Evolutionary conservation across 2,888 invertebrate genomes (phyloP).

Genomic region (Ditylenchus weischeri): DNA sequence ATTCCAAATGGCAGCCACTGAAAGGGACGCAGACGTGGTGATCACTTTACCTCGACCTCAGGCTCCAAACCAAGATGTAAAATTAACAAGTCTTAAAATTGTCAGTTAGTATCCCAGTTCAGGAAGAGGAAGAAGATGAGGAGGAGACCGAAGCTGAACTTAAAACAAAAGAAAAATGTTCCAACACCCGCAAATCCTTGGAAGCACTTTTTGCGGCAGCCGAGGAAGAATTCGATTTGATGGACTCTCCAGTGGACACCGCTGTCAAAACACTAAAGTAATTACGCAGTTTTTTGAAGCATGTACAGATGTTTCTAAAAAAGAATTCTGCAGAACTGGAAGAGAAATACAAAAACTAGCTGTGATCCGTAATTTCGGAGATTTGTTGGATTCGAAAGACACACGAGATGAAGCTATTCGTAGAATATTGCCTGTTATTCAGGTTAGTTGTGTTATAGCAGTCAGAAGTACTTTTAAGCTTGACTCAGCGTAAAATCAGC

Average conservation of each 20-base stretch:
- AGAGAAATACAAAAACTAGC: slow-evolving; percentile 47
- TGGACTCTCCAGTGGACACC: slow-evolving; percentile 25
- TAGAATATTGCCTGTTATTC: slow-evolving; percentile 44
- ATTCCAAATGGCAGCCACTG: background rate
- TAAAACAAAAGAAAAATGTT: slow-evolving; percentile 5
- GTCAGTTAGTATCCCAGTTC: too few species aligned
- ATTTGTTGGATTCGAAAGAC: slow-evolving; percentile 44
- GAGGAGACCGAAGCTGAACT: slow-evolving; percentile 15
- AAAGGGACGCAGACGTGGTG: slow-evolving; percentile 1
- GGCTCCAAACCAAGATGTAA: too few species aligned
- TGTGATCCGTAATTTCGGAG: slow-evolving; percentile 43
- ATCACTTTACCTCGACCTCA: slow-evolving; percentile 1
- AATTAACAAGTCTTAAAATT: too few species aligned
- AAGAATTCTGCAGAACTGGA: slow-evolving; percentile 32
- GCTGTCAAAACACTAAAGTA: slow-evolving; percentile 34
- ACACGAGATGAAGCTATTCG: slow-evolving; percentile 40
- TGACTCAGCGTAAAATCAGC: slow-evolving; percentile 2
- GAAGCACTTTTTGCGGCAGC: slow-evolving; percentile 35
- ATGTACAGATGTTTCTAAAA: background rate
- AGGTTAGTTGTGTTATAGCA: slow-evolving; percentile 25
- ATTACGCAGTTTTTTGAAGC: background rate
- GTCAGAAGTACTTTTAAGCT: background rate
- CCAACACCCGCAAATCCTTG: slow-evolving; percentile 17
- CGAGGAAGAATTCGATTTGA: slow-evolving; percentile 34
- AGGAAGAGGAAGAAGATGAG: slow-evolving; percentile 20